Evolutionary conservation across 2,888 invertebrate genomes (phyloP).

Genomic region (Microctonus aethiopoides): DNA sequence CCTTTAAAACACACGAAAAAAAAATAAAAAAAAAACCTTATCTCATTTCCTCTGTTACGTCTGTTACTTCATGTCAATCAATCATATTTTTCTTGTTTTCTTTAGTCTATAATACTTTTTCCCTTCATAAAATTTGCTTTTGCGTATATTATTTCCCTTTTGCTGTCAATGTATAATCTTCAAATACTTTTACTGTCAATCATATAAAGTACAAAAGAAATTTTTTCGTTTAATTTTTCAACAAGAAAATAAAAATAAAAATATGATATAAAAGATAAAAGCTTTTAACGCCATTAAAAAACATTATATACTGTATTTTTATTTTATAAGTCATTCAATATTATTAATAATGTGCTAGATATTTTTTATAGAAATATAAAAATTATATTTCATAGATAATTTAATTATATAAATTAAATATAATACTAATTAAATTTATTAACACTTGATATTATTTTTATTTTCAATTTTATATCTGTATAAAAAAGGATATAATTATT

Average conservation of each 20-base stretch:
- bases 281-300: too few relatives aligned
- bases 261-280: not conserved
- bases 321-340: too few relatives aligned
- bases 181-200: not conserved
- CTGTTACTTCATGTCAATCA: not conserved
- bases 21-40: too few relatives aligned
- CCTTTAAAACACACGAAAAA: slow-evolving; percentile 30
- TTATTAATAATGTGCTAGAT: too few relatives aligned
- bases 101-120: not conserved
- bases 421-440: too few relatives aligned
- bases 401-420: too few relatives aligned
- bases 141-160: not conserved
- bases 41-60: slow-evolving; percentile 25
- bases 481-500: too few relatives aligned
- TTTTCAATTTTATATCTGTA: too few relatives aligned
- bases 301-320: too few relatives aligned
- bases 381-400: too few relatives aligned
- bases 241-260: not conserved
- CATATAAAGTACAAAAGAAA: not conserved
- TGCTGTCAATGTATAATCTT: not conserved
- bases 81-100: not conserved
- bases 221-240: not conserved
- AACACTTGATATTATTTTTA: too few relatives aligned
- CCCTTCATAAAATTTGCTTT: not conserved
- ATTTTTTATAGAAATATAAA: too few relatives aligned